Evolutionary conservation across 2,888 invertebrate species (phyloP).

Genomic region (Philopedon plagiatum): DNA sequence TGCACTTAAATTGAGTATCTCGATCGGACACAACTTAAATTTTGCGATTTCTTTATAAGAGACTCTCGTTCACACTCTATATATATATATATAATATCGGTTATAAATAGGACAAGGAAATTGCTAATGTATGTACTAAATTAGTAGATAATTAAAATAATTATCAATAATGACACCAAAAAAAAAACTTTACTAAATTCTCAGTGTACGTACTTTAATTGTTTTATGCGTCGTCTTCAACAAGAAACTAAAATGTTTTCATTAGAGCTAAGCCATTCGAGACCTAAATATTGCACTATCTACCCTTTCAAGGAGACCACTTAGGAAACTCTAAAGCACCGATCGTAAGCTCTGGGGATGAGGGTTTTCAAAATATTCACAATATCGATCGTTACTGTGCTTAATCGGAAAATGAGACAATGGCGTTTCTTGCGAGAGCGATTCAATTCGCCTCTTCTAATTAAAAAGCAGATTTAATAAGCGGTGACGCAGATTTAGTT

Average conservation of each 20-base stretch:
- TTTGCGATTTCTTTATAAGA: no score
- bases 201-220: neutral
- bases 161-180: no score
- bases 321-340: conserved; percentile 47
- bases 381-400: conserved; percentile 32
- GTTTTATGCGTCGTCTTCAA: conserved; percentile 27
- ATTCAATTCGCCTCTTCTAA: conserved; percentile 6
- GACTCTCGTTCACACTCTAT: no score
- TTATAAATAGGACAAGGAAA: no score
- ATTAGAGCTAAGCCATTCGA: conserved; percentile 40
- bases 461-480: conserved; percentile 13
- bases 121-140: no score
- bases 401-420: conserved; percentile 41
- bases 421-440: conserved; percentile 19
- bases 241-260: conserved; percentile 37
- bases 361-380: conserved; percentile 43
- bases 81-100: no score
- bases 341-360: conserved; percentile 25
- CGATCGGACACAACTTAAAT: no score
- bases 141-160: no score
- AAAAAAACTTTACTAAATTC: neutral
- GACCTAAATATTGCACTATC: conserved; percentile 45
- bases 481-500: neutral
- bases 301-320: conserved; percentile 43
- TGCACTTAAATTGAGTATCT: no score